phyloP scores from a whole-genome alignment of 35 echinoderm and acorn worm species.

The Stichopus chloronotus region DNA sequence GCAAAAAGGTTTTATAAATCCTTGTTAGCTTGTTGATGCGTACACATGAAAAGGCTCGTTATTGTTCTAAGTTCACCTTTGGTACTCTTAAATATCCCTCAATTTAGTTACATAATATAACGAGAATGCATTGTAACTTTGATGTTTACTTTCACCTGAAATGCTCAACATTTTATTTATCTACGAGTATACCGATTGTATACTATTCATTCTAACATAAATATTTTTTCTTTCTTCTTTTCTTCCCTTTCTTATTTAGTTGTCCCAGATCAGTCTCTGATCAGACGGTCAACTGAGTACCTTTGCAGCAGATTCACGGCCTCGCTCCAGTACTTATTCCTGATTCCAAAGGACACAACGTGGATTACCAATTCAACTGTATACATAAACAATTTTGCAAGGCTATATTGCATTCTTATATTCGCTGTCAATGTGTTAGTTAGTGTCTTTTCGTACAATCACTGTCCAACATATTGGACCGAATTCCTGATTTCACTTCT shows the following conservation, averaged over 20 bases:
- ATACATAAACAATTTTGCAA: slow-evolving; percentile 36
- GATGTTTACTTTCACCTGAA: too few relatives aligned
- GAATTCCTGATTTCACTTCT: slow-evolving; percentile 35
- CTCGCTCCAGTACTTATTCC: not conserved
- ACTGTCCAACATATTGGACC: slow-evolving; percentile 14
- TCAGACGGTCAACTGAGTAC: slow-evolving; percentile 4
- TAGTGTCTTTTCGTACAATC: not conserved
- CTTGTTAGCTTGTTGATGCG: too few relatives aligned
- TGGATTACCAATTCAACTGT: slow-evolving; percentile 43
- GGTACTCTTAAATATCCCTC: too few relatives aligned
- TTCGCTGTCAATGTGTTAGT: slow-evolving; percentile 7
- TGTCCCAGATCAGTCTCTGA: not conserved
- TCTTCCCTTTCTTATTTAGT: slow-evolving; percentile 1
- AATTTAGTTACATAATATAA: too few relatives aligned
- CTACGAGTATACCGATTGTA: not conserved
- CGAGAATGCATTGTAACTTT: too few relatives aligned
- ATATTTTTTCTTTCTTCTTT: not conserved
- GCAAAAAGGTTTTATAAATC: too few relatives aligned
- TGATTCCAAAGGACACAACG: slow-evolving; percentile 43
- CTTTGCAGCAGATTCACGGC: slow-evolving; percentile 11
- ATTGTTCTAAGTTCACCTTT: too few relatives aligned
- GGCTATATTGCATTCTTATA: not conserved
- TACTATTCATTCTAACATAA: too few relatives aligned
- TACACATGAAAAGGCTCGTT: too few relatives aligned
- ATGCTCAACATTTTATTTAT: too few relatives aligned